These are phyloP conservation scores for Gerris buenoi DNA, from an alignment of 1,140 invertebrate genomes.

Conservation along the genomic window DNA sequence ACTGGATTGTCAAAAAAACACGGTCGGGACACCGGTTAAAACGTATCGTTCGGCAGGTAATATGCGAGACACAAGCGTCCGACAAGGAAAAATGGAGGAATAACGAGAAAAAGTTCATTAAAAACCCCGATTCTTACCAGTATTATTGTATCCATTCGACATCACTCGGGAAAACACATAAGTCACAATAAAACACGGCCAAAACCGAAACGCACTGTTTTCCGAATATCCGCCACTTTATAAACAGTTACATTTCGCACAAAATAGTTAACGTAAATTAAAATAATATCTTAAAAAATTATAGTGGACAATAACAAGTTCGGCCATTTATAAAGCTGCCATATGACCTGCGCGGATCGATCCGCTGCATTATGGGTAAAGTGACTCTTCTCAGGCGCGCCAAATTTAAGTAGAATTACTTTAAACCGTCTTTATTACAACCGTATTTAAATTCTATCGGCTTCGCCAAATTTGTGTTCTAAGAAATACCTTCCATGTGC, in stretches of 20 bases:
- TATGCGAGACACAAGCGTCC: neutral
- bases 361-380: constrained; percentile 32
- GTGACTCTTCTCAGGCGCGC: neutral
- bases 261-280: neutral
- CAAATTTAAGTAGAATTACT: too few species aligned
- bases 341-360: constrained; percentile 48
- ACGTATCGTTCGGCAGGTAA: too few species aligned
- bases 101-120: constrained; percentile 14
- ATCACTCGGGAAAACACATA: constrained; percentile 13
- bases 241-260: constrained; percentile 15
- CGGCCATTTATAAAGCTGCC: constrained; percentile 57
- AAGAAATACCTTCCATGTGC: too few species aligned
- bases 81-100: neutral
- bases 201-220: neutral
- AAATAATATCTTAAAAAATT: constrained; percentile 24
- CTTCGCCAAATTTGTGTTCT: too few species aligned
- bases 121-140: constrained; percentile 11
- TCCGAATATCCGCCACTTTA: neutral
- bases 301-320: constrained; percentile 60
- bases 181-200: constrained; percentile 6
- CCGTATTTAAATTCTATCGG: too few species aligned
- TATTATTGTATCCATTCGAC: constrained; percentile 11
- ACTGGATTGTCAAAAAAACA: neutral
- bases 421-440: too few species aligned
- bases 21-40: neutral